phyloP scores from a whole-genome alignment of 2,888 invertebrate genomes.

The Hypselothyrea guttata region DNA sequence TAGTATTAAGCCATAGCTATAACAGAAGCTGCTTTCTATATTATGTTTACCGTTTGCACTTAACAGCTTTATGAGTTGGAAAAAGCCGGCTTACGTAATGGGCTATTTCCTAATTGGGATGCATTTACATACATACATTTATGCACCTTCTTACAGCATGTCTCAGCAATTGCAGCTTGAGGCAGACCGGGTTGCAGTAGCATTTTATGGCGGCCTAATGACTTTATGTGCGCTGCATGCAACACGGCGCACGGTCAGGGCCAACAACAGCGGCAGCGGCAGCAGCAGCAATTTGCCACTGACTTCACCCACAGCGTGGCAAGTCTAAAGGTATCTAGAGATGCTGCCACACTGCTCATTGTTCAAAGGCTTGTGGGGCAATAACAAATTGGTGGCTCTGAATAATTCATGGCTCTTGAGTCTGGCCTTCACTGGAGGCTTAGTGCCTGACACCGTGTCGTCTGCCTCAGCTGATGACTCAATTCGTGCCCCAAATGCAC shows the following conservation, averaged over 20 bases:
- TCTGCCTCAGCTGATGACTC: constrained; percentile 62
- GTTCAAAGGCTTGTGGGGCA: constrained; percentile 20
- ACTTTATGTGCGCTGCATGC: constrained; percentile 39
- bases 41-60: no score
- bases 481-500: constrained; percentile 49
- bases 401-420: constrained; percentile 38
- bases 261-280: constrained; percentile 23
- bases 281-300: constrained; percentile 35
- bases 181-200: constrained; percentile 20
- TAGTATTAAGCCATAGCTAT: no score
- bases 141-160: constrained; percentile 4
- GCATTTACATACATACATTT: no score
- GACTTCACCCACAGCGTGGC: constrained; percentile 18
- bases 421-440: constrained; percentile 5
- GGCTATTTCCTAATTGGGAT: constrained; percentile 20
- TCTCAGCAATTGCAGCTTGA: constrained; percentile 11
- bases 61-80: no score
- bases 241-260: constrained; percentile 34
- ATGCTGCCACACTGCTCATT: constrained; percentile 33
- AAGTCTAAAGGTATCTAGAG: constrained; percentile 21
- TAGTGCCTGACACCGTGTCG: constrained; percentile 31
- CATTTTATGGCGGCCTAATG: constrained; percentile 40
- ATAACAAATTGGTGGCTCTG: constrained; percentile 39
- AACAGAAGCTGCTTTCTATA: no score
- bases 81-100: neutral